Evolutionary conservation across 2,888 invertebrate species (phyloP).

Genomic region (Lapara coniferarum): DNA sequence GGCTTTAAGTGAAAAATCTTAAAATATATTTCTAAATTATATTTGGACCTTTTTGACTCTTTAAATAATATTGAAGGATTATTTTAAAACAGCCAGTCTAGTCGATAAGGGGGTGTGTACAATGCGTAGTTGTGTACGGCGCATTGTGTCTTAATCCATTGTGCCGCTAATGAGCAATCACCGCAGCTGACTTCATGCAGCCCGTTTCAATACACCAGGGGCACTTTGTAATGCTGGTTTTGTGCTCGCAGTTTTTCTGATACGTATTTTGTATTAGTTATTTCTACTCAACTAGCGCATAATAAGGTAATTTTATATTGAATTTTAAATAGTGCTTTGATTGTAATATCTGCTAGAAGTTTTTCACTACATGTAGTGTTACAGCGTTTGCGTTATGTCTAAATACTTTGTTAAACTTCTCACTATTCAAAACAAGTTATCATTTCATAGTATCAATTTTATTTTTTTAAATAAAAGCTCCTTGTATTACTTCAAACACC

Average conservation of each 20-base stretch:
- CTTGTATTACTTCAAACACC: too few species aligned
- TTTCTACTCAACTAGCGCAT: neutral
- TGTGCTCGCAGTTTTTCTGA: conserved; percentile 25
- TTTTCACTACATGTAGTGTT: too few species aligned
- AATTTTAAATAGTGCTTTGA: too few species aligned
- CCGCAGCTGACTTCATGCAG: conserved; percentile 56
- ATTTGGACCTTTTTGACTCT: neutral
- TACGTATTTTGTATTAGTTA: conserved; percentile 26
- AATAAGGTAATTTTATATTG: too few species aligned
- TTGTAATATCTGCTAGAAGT: too few species aligned
- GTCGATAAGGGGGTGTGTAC: conserved; percentile 25
- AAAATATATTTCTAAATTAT: too few species aligned
- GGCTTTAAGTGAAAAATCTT: too few species aligned
- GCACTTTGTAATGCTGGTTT: conserved; percentile 27
- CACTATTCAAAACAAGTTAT: too few species aligned
- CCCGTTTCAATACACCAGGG: conserved; percentile 45
- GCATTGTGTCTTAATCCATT: conserved; percentile 66
- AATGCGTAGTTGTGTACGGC: conserved; percentile 28
- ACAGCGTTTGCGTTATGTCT: too few species aligned
- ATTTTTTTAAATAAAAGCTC: too few species aligned
- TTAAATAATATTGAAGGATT: neutral
- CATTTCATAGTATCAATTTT: too few species aligned
- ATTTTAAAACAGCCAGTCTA: conserved; percentile 24
- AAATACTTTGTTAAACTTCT: too few species aligned
- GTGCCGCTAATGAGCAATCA: conserved; percentile 76